Conservation (phyloP, 2,797 vertebrate species). For the Capromys pilorides region DNA sequence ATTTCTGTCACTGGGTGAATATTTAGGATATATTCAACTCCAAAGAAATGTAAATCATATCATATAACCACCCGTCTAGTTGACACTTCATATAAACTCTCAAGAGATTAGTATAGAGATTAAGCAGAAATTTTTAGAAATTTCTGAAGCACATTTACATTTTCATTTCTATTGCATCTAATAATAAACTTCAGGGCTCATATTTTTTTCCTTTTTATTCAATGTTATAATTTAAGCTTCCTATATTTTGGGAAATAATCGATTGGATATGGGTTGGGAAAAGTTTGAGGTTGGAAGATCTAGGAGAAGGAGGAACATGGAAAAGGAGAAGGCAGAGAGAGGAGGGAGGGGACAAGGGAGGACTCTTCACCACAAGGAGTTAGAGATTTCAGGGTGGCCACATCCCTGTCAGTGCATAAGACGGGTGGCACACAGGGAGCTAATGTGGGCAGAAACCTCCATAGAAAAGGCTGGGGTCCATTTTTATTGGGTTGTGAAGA, state of each 20-base stretch:
- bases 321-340: not conserved
- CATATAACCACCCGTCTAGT: not conserved
- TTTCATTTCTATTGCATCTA: not conserved
- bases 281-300: not conserved
- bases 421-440: not conserved
- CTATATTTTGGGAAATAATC: not conserved
- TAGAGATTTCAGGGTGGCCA: fast-evolving
- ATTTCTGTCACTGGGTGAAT: not conserved
- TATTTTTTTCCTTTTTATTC: not conserved
- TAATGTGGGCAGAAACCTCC: not conserved
- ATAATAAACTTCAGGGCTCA: not conserved
- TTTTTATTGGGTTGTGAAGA: not conserved
- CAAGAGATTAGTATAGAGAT: not conserved
- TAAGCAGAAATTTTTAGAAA: not conserved
- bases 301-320: not conserved
- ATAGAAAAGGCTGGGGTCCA: not conserved
- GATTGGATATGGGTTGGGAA: not conserved
- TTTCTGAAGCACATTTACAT: not conserved
- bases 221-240: not conserved
- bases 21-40: not conserved
- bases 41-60: not conserved
- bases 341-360: not conserved
- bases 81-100: not conserved
- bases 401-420: too few species aligned
- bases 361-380: not conserved